Base-by-base conservation (phyloP, 2,888 invertebrate genomes). In the Yponomeuta cagnagella region DNA sequence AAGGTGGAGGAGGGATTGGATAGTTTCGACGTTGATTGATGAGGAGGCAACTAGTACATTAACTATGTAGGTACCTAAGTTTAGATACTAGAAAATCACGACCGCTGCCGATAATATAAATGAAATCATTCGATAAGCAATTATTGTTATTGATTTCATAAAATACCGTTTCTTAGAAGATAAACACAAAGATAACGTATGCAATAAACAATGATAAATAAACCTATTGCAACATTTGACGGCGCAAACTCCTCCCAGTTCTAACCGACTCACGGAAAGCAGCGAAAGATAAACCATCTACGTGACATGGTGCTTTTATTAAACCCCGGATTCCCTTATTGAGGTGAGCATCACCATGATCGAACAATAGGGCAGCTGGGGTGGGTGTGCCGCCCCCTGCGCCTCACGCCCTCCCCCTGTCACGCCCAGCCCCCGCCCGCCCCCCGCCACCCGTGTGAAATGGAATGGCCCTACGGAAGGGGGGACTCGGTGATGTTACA, bases 371-470 rank as follows among this genome's bases (percentile, higher is more conserved):
- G 73, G 78, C 75, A 85, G 86, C 85, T 79, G 78, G 80, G 84
- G 80, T 84, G 82, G 88, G 87, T 78, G 87, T 85, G 85, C 80
- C 71, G 69, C 75, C 72, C 74, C 73, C 75, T 74, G 73, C 76
- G 68, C 48, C 71, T 73, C 52, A 12, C 52, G 52, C 52, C 52
- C 52, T 58, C 71, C 70, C 74, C 73, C 70, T 73, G 76, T 73
- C 76, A 77, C 72, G 71, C 63, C 72, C 78, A 70, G 72, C 72
- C 70, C 72, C 87, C 72, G 76, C 76, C 75, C 76, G 80, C 79
- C 80, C 78, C 82, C 79, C 80, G 79, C 80, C 77, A 76, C 78
- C 83, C 90, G 90, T 90, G 90, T 88, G 90, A 90, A 90, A 84
- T 83, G 80, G 79, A 43, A 43, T 75, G 77, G 80, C 78, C 77